Percentiles rank a stretch among this genome's conserved stretches.
Conservation (phyloP, 2,113 vertebrate species). For the Gambusia holbrooki region DNA sequence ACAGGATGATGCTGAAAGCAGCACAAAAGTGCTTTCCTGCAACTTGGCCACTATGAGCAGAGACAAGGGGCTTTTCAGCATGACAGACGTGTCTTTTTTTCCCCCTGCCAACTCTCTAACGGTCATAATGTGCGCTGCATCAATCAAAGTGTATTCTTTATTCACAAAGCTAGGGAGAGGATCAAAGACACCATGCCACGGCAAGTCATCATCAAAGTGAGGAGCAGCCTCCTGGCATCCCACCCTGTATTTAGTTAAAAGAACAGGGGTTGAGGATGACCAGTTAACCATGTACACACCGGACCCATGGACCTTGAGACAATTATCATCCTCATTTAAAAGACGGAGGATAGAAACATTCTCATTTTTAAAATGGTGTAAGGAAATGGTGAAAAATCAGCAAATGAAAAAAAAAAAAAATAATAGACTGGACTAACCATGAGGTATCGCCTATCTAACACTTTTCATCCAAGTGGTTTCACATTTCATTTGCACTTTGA, state of each 20-base stretch:
- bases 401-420: neutral
- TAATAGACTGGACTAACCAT: neutral
- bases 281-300: neutral
- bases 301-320: neutral
- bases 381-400: neutral
- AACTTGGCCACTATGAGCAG: slow-evolving; percentile 45
- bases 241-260: slow-evolving; percentile 56
- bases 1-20: slow-evolving; percentile 51
- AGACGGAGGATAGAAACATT: neutral
- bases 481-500: neutral
- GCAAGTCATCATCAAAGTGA: slow-evolving; percentile 66
- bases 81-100: slow-evolving; percentile 62
- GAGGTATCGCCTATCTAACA: neutral
- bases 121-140: slow-evolving; percentile 60
- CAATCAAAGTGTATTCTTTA: slow-evolving; percentile 73
- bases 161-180: slow-evolving; percentile 68
- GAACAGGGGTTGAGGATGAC: slow-evolving; percentile 37
- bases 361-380: too few species aligned
- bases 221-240: slow-evolving; percentile 56
- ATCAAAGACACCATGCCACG: slow-evolving; percentile 65
- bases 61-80: slow-evolving; percentile 55
- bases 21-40: slow-evolving; percentile 50
- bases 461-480: neutral
- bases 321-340: neutral
- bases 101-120: slow-evolving; percentile 62